Evolutionary conservation across 2,888 invertebrate species (phyloP).

Genomic region (Aspidiotus rigidus): DNA sequence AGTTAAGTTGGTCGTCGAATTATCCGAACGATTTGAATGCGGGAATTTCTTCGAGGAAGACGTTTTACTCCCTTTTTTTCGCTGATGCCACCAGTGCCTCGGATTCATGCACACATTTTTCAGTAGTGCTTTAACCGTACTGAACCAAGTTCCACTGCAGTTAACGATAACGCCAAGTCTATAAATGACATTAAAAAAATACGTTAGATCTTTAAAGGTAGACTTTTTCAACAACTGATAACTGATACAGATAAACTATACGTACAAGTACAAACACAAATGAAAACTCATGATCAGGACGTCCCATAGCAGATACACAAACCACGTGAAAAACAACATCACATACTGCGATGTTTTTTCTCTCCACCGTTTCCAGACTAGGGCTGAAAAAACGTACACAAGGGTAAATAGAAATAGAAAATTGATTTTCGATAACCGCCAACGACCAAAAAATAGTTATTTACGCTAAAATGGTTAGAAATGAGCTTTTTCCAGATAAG

Average conservation of each 20-base stretch:
- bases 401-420: no score
- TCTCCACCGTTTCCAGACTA: conserved; percentile 35
- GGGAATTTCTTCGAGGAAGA: conserved; percentile 18
- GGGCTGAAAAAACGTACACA: conserved; percentile 21
- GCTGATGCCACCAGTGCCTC: conserved; percentile 30
- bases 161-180: conserved; percentile 26
- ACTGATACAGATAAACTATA: conserved; percentile 39
- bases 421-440: no score
- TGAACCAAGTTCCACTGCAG: conserved; percentile 29
- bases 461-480: no score
- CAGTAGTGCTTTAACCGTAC: conserved; percentile 22
- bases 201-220: not conserved
- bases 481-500: no score
- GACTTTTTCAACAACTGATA: not conserved
- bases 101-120: conserved; percentile 30
- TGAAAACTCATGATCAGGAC: conserved; percentile 68
- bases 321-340: conserved; percentile 59
- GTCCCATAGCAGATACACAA: conserved; percentile 67
- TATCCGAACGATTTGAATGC: conserved; percentile 28
- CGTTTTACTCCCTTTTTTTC: conserved; percentile 23
- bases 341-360: conserved; percentile 48
- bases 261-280: conserved; percentile 62
- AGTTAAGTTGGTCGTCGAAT: conserved; percentile 44
- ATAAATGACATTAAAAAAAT: not conserved
- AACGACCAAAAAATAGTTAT: no score